Percentiles rank a stretch among this genome's conserved stretches.
These are phyloP conservation scores for Pelobates fuscus DNA, from an alignment of 2,113 vertebrate genomes.

Conservation along the genomic window DNA sequence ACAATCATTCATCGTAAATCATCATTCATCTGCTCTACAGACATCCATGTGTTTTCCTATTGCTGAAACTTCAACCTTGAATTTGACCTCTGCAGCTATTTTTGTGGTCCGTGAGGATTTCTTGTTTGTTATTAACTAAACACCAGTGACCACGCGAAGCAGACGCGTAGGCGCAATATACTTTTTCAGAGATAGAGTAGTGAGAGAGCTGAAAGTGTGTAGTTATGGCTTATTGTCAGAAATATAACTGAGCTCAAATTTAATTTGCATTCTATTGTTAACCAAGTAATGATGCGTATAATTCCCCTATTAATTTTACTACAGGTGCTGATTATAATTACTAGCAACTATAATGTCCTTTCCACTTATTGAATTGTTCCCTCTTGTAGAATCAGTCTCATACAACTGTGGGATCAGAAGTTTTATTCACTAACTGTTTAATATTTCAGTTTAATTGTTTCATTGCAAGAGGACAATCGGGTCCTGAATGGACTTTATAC, in stretches of 20 bases:
- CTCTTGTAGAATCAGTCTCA: not conserved
- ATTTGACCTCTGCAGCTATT: not conserved
- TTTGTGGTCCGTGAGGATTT: not conserved
- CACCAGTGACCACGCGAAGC: not conserved
- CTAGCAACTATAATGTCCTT: not conserved
- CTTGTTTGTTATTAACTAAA: not conserved
- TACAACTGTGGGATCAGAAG: not conserved
- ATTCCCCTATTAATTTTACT: conserved; percentile 16
- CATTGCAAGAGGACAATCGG: no score
- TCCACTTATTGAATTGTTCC: not conserved
- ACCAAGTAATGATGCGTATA: conserved; percentile 8
- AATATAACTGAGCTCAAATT: not conserved
- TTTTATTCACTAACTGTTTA: no score
- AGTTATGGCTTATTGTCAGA: not conserved
- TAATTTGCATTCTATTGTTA: conserved; percentile 15
- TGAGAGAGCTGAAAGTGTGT: not conserved
- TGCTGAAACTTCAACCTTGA: not conserved
- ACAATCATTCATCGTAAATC: not conserved
- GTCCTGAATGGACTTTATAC: no score
- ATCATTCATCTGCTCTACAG: not conserved
- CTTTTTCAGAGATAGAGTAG: not conserved
- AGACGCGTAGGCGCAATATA: not conserved
- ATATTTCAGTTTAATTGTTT: no score
- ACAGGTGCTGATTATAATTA: conserved; percentile 31
- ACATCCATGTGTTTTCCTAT: not conserved